phyloP scores from a whole-genome alignment of 2,888 invertebrate genomes.

The Artemia sp. region DNA sequence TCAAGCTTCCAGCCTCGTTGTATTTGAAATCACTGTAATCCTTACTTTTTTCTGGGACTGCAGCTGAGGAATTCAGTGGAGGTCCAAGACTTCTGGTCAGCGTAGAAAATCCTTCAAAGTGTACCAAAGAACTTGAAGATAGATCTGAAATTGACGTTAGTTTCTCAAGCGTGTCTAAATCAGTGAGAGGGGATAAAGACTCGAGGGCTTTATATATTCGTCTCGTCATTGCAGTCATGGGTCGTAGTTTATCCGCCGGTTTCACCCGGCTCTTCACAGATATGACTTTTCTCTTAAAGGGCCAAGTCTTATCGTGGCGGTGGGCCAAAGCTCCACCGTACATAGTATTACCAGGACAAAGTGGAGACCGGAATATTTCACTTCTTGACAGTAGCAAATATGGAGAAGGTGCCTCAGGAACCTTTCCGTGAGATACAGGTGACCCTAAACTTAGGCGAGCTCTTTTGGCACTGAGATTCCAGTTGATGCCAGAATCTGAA shows the following conservation, averaged over 20 bases:
- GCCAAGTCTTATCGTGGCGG: not conserved
- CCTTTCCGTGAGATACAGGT: not conserved
- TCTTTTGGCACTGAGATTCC: not conserved
- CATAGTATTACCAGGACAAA: not conserved
- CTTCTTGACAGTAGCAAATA: not conserved
- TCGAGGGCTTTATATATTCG: not conserved
- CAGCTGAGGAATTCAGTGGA: not conserved
- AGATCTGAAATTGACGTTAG: not conserved
- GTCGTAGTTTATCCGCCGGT: not conserved
- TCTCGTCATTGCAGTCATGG: conserved; percentile 3
- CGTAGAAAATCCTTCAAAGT: not conserved
- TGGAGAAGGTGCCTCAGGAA: not conserved
- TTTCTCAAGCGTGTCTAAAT: not conserved
- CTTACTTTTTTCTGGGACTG: too few relatives aligned
- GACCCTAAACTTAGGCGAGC: not conserved
- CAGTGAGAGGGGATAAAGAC: conserved; percentile 1
- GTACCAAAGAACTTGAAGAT: not conserved
- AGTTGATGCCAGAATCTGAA: not conserved
- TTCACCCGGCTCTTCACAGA: not conserved
- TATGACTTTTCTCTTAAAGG: not conserved
- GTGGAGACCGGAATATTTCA: conserved; percentile 11
- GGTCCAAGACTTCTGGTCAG: not conserved
- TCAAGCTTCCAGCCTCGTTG: too few relatives aligned
- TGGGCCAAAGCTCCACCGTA: not conserved
- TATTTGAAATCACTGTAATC: too few relatives aligned